Conservation (phyloP, 2,113 vertebrate species). For the Myodes glareolus region DNA sequence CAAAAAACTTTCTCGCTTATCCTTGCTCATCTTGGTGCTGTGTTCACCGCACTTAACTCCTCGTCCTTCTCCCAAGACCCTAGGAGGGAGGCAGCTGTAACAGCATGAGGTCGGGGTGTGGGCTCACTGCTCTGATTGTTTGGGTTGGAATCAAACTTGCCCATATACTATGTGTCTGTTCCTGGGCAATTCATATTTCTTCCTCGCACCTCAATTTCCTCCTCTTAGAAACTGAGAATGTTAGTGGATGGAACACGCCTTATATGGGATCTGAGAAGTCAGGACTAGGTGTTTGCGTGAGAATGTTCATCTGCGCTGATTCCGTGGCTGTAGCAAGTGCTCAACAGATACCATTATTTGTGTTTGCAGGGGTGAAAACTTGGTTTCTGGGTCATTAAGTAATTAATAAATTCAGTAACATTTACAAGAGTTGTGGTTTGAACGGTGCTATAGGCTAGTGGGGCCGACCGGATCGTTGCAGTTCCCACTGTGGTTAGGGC, state of each 20-base stretch:
- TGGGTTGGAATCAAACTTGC: background rate
- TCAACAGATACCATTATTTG: background rate
- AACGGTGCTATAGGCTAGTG: accelerated
- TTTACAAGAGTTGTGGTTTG: background rate
- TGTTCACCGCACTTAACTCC: background rate
- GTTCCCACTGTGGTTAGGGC: too few relatives aligned
- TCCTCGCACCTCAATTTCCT: background rate
- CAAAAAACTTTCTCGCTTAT: background rate
- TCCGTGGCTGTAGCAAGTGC: background rate
- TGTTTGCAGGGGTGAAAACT: background rate
- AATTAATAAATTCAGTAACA: accelerated
- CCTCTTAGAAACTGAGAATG: background rate
- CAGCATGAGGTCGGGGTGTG: background rate
- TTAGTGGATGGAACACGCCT: background rate
- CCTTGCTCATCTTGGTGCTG: background rate
- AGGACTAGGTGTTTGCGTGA: background rate
- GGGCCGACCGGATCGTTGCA: too few relatives aligned
- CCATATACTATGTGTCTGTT: too few relatives aligned
- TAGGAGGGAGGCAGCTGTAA: background rate
- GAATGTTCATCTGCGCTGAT: background rate
- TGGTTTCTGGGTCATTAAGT: too few relatives aligned
- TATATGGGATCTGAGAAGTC: background rate
- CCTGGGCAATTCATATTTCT: background rate
- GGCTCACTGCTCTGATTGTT: background rate
- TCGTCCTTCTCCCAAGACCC: background rate